phyloP scores from a whole-genome alignment of 2,888 invertebrate species.

The Caenorhabditis sp. region DNA sequence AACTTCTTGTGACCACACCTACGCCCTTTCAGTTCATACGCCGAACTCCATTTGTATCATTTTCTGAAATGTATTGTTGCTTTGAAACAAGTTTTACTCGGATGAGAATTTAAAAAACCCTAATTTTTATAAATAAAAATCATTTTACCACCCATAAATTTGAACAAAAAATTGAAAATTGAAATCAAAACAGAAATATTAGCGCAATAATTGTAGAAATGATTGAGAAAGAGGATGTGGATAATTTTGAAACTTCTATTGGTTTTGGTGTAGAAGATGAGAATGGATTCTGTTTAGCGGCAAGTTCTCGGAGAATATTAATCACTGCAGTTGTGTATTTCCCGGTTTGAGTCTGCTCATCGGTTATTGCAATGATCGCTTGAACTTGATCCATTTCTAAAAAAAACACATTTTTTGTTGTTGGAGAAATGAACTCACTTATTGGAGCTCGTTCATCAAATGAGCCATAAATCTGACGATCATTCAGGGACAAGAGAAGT shows the following conservation, averaged over 20 bases:
- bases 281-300: slow-evolving; percentile 9
- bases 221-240: slow-evolving; percentile 7
- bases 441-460: slow-evolving; percentile 47
- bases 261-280: slow-evolving; percentile 12
- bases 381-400: slow-evolving; percentile 33
- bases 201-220: background rate
- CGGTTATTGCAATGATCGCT: slow-evolving; percentile 39
- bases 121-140: too few species aligned
- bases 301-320: slow-evolving; percentile 45
- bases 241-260: background rate
- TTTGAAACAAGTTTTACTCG: too few species aligned
- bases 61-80: too few species aligned
- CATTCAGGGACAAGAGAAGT: slow-evolving; percentile 45
- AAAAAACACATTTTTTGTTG: slow-evolving; percentile 2
- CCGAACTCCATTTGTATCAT: too few species aligned
- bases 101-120: too few species aligned
- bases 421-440: slow-evolving; percentile 23
- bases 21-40: too few species aligned
- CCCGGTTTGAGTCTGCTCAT: slow-evolving; percentile 31
- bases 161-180: background rate
- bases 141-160: background rate
- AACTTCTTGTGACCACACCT: too few species aligned
- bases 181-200: background rate
- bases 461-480: slow-evolving; percentile 47
- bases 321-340: slow-evolving; percentile 34